A percentile compares a stretch with the other conserved stretches of the same genome.
These are phyloP conservation scores for Echiichthys vipera DNA, from an alignment of 2,797 vertebrate species.

Conservation along the genomic window DNA sequence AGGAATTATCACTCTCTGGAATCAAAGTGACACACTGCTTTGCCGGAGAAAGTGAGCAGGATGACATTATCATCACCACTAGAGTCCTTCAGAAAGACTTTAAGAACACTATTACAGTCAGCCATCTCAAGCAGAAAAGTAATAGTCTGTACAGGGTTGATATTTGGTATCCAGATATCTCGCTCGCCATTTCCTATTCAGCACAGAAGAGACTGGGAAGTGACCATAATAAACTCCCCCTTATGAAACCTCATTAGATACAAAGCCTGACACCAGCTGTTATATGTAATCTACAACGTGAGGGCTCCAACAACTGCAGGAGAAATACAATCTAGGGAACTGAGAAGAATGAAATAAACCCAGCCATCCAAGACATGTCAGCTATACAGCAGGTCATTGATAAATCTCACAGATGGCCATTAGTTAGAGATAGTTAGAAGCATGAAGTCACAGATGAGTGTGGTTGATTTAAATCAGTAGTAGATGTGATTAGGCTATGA, in stretches of 20 bases:
- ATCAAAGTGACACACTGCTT: constrained; percentile 6
- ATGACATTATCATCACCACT: constrained; percentile 3
- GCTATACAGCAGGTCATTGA: background rate
- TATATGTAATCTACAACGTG: background rate
- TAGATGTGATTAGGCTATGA: too few relatives aligned
- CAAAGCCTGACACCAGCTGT: constrained; percentile 30
- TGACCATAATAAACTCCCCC: constrained; percentile 18
- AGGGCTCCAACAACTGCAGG: background rate
- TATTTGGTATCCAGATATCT: constrained; percentile 12
- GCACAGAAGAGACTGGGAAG: background rate
- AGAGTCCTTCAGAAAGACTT: background rate
- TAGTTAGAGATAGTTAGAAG: background rate
- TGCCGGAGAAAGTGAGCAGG: background rate
- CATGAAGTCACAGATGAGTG: too few relatives aligned
- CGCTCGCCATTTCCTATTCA: constrained; percentile 19
- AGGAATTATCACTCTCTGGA: constrained; percentile 15
- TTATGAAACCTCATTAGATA: constrained; percentile 3
- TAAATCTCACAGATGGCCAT: background rate
- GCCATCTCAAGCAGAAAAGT: background rate
- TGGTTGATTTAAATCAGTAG: too few relatives aligned
- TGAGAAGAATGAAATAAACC: constrained; percentile 8
- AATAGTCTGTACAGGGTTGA: background rate
- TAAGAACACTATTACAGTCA: background rate
- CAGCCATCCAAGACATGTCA: background rate
- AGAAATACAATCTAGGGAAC: background rate